These are phyloP conservation scores for Ladona fulva DNA, from an alignment of 1,140 invertebrate species.

Conservation along the genomic window DNA sequence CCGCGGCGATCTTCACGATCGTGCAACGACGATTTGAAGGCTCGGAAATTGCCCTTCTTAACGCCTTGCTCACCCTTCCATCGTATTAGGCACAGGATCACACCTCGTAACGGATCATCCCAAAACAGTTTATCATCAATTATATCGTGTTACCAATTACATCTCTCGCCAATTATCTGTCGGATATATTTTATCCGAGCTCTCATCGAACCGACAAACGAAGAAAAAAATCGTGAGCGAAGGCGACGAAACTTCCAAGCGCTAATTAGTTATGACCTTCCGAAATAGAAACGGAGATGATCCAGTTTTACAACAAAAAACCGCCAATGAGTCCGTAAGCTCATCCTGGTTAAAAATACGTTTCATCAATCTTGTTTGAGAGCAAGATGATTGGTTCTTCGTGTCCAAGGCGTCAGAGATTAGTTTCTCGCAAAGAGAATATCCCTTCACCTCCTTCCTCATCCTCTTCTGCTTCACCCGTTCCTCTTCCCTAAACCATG, in stretches of 20 bases:
- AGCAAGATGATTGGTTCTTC: not conserved
- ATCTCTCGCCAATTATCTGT: not conserved
- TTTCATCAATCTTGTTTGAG: not conserved
- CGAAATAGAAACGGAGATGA: not conserved
- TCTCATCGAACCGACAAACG: no score
- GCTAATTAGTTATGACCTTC: not conserved
- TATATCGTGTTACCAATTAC: not conserved
- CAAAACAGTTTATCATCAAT: not conserved
- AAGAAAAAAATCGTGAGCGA: not conserved
- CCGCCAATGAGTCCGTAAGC: not conserved
- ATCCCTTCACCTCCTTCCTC: not conserved
- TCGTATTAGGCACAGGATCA: not conserved
- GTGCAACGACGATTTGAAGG: no score
- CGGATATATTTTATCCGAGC: not conserved
- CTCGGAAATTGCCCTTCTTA: no score
- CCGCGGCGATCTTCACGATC: no score
- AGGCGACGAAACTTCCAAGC: not conserved
- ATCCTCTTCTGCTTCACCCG: not conserved
- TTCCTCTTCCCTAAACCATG: not conserved
- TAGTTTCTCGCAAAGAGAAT: not conserved
- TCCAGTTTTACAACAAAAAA: not conserved
- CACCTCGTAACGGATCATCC: not conserved
- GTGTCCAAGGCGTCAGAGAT: not conserved
- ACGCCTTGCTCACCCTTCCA: no score
- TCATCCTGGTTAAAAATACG: not conserved